Percentiles rank a stretch among this genome's conserved stretches.
phyloP scores from a whole-genome alignment of 2,797 vertebrate genomes.

The Pseudochirops cupreus region DNA sequence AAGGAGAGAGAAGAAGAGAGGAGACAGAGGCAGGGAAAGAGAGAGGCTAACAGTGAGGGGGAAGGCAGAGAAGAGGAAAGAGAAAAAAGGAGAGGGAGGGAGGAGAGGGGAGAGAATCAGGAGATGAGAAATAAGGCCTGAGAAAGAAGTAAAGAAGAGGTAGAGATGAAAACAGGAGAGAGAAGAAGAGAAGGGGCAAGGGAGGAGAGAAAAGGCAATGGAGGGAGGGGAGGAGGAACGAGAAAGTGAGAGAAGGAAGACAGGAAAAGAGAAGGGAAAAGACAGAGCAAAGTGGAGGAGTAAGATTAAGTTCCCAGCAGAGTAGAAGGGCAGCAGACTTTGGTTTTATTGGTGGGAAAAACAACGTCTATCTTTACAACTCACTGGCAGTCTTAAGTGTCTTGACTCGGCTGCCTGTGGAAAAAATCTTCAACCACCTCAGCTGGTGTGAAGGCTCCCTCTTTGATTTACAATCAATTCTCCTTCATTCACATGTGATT shows the following conservation, averaged over 20 bases:
- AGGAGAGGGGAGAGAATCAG: not conserved
- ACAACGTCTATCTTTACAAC: not conserved
- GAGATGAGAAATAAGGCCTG: not conserved
- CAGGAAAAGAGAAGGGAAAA: no score
- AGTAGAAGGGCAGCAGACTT: not conserved
- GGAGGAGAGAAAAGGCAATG: no score
- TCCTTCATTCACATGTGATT: not conserved
- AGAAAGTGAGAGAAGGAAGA: not conserved
- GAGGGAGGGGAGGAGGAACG: not conserved
- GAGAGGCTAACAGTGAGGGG: accelerated
- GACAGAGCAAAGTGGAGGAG: not conserved
- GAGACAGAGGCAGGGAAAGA: not conserved
- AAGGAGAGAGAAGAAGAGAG: not conserved
- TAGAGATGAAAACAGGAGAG: not conserved
- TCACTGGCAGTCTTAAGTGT: not conserved
- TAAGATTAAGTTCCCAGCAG: not conserved
- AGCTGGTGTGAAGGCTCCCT: not conserved
- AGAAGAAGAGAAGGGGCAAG: not conserved
- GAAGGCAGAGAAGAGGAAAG: not conserved
- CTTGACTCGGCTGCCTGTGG: not conserved
- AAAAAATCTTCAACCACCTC: not conserved
- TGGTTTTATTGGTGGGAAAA: not conserved
- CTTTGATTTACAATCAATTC: not conserved
- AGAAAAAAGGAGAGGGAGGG: not conserved
- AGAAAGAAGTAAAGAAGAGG: not conserved